Conservation (phyloP, 2,888 invertebrate species). For the Aleiodes testaceus region DNA sequence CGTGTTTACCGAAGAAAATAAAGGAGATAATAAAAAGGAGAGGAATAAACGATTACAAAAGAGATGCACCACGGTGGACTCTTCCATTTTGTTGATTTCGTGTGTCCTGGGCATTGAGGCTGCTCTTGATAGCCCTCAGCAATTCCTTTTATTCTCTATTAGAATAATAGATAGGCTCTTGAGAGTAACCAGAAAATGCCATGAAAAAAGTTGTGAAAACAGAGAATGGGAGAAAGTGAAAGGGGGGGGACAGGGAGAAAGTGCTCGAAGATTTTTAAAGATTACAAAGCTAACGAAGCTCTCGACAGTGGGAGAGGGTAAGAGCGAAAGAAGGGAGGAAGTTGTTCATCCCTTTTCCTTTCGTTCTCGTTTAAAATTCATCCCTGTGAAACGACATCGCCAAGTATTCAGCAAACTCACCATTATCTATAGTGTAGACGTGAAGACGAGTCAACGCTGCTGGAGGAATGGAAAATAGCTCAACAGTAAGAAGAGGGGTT, state of each 20-base stretch:
- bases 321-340: background rate
- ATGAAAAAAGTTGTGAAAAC: constrained; percentile 17
- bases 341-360: background rate
- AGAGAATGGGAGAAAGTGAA: constrained; percentile 14
- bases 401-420: constrained; percentile 20
- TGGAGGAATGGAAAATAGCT: constrained; percentile 20
- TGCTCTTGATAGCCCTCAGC: background rate
- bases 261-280: constrained; percentile 2
- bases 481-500: background rate
- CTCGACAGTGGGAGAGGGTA: background rate
- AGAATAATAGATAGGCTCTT: constrained; percentile 6
- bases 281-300: constrained; percentile 25
- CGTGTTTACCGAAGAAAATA: constrained; percentile 10
- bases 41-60: background rate
- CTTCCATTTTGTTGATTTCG: constrained; percentile 8
- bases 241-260: background rate
- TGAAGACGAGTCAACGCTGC: constrained; percentile 12
- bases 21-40: background rate
- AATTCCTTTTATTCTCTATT: background rate
- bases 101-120: constrained; percentile 9
- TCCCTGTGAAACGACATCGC: constrained; percentile 10
- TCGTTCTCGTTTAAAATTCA: constrained; percentile 31
- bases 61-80: background rate
- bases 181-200: background rate
- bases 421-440: constrained; percentile 13